phyloP scores from a whole-genome alignment of 2,113 vertebrate species.

The Symphodus melops region DNA sequence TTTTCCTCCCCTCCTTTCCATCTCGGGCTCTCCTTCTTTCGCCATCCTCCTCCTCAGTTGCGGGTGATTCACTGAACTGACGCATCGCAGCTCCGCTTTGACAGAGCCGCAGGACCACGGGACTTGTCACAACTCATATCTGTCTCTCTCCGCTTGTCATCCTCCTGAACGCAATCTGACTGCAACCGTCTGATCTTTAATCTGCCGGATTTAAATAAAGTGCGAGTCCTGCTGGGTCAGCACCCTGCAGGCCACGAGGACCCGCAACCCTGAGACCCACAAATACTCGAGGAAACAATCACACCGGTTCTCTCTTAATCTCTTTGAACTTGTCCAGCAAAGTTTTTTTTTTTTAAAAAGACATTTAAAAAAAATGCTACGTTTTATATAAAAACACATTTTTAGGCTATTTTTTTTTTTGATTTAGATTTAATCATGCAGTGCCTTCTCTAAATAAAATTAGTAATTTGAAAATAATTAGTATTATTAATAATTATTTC shows the following conservation, averaged over 20 bases:
- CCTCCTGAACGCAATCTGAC: slow-evolving; percentile 29
- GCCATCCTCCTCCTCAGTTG: slow-evolving; percentile 63
- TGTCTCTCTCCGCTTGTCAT: slow-evolving; percentile 47
- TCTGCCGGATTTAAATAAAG: slow-evolving; percentile 48
- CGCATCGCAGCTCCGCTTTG: slow-evolving; percentile 72
- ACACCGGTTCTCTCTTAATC: neutral
- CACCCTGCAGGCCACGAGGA: slow-evolving; percentile 31
- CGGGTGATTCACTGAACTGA: slow-evolving; percentile 80
- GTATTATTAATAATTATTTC: neutral
- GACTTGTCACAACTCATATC: slow-evolving; percentile 79
- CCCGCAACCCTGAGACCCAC: slow-evolving; percentile 18
- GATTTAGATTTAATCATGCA: neutral
- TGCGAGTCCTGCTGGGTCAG: slow-evolving; percentile 27
- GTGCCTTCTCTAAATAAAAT: neutral
- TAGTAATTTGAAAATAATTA: neutral
- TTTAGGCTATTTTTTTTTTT: neutral
- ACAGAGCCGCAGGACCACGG: slow-evolving; percentile 68
- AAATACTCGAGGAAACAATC: slow-evolving; percentile 19
- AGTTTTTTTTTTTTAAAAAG: no score
- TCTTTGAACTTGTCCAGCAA: neutral
- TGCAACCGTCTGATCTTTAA: slow-evolving; percentile 71
- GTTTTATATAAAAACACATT: neutral
- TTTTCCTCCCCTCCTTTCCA: slow-evolving; percentile 44
- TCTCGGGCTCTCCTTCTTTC: slow-evolving; percentile 46
- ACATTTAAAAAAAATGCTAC: no score